A percentile compares a stretch with the other conserved stretches of the same genome.
Evolutionary conservation across 2,888 invertebrate species (phyloP).

Genomic region (Junonia oenone): DNA sequence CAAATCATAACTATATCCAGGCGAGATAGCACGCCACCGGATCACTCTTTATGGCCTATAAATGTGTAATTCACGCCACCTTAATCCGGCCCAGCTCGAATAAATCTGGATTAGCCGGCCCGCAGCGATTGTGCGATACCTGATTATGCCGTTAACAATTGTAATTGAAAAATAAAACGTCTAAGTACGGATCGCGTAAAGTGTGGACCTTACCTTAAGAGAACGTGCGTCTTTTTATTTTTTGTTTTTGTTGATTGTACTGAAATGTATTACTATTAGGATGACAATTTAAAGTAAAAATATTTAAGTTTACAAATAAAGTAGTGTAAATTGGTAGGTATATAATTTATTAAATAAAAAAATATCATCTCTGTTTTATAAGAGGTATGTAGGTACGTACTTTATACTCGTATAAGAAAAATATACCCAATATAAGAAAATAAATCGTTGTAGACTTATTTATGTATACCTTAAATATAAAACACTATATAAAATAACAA

Average conservation of each 20-base stretch:
- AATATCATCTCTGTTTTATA: too few species aligned
- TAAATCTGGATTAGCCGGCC: conserved; percentile 77
- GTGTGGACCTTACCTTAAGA: conserved; percentile 9
- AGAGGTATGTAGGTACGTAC: too few species aligned
- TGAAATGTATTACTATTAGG: background rate
- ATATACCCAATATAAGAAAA: too few species aligned
- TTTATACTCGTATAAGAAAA: too few species aligned
- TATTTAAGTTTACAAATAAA: background rate
- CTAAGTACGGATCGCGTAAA: conserved; percentile 28
- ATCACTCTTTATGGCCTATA: conserved; percentile 79
- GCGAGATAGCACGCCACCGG: conserved; percentile 67
- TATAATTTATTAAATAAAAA: too few species aligned
- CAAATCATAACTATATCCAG: conserved; percentile 67
- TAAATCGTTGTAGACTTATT: too few species aligned
- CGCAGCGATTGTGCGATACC: conserved; percentile 66
- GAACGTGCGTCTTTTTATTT: background rate
- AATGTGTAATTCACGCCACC: conserved; percentile 79
- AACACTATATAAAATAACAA: background rate
- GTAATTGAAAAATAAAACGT: conserved; percentile 73
- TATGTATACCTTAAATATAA: too few species aligned
- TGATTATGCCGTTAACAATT: conserved; percentile 77
- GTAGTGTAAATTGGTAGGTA: too few species aligned
- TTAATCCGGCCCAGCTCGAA: conserved; percentile 72
- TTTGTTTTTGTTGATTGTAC: background rate
- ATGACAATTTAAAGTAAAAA: background rate